phyloP scores from a whole-genome alignment of 2,888 invertebrate species.

The Geophilus truncorum region DNA sequence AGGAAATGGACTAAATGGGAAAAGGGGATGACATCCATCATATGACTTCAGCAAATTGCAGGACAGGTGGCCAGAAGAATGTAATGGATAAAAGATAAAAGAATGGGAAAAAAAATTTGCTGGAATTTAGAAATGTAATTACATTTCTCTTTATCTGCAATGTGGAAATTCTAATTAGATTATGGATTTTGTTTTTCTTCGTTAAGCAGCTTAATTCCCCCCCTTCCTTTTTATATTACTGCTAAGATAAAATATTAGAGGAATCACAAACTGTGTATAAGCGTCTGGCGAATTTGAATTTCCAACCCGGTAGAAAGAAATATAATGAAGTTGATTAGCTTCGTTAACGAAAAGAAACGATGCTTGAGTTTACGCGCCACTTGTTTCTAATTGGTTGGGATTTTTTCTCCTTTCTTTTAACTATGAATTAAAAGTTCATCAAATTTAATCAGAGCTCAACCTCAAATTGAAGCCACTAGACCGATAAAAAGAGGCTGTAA shows the following conservation, averaged over 20 bases:
- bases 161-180: neutral
- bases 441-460: neutral
- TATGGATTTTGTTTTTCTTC: neutral
- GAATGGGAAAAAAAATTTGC: neutral
- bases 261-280: too few relatives aligned
- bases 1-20: slow-evolving; percentile 6
- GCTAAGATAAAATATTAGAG: too few relatives aligned
- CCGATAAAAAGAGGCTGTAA: too few relatives aligned
- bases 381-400: neutral
- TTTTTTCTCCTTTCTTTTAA: neutral
- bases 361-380: neutral
- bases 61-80: neutral
- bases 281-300: neutral
- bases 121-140: too few relatives aligned
- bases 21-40: slow-evolving; percentile 1
- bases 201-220: neutral
- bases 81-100: neutral
- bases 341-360: slow-evolving; percentile 12
- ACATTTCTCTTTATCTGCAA: too few relatives aligned
- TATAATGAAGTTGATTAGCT: neutral
- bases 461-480: too few relatives aligned
- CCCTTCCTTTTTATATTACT: too few relatives aligned
- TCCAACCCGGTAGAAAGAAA: neutral
- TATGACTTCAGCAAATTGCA: neutral
- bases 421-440: neutral